phyloP scores from a whole-genome alignment of 2,113 vertebrate species.

The Amblyornis subalaris region DNA sequence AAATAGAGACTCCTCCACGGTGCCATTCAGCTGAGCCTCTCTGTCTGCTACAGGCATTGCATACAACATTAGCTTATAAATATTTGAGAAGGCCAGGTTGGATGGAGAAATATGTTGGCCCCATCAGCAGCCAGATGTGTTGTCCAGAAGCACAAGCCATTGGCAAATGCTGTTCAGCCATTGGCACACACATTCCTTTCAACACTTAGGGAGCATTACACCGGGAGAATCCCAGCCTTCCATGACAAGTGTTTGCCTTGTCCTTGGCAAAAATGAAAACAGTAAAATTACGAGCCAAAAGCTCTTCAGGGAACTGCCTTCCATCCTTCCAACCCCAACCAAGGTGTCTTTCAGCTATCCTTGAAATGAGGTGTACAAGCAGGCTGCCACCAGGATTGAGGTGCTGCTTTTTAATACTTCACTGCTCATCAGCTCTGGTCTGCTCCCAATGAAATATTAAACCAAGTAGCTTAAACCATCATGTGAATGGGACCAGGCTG shows the following conservation, averaged over 20 bases:
- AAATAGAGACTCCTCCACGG: background rate
- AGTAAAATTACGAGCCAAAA: conserved; percentile 21
- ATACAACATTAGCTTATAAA: conserved; percentile 40
- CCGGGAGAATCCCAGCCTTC: background rate
- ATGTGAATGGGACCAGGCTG: background rate
- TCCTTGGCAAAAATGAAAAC: conserved; percentile 24
- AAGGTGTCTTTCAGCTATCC: background rate
- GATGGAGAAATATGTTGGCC: conserved; percentile 4
- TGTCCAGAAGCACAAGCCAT: conserved; percentile 14
- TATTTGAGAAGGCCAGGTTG: conserved; percentile 25
- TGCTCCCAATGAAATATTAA: background rate
- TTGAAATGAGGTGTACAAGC: background rate
- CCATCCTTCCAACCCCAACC: background rate
- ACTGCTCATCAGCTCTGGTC: background rate
- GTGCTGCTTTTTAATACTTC: background rate
- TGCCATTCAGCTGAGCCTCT: background rate
- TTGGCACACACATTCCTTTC: background rate
- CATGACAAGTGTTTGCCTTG: background rate
- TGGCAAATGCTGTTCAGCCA: background rate
- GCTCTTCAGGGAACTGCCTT: background rate
- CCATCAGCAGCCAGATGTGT: conserved; percentile 31
- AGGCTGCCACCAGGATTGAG: background rate
- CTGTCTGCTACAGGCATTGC: background rate
- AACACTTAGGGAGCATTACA: background rate
- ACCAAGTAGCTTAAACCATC: background rate